Evolutionary conservation across 35 echinoderm and acorn worm species (phyloP), one percentile per base, ranked within the genome.

Genomic region (Heliocidaris tuberculata): DNA sequence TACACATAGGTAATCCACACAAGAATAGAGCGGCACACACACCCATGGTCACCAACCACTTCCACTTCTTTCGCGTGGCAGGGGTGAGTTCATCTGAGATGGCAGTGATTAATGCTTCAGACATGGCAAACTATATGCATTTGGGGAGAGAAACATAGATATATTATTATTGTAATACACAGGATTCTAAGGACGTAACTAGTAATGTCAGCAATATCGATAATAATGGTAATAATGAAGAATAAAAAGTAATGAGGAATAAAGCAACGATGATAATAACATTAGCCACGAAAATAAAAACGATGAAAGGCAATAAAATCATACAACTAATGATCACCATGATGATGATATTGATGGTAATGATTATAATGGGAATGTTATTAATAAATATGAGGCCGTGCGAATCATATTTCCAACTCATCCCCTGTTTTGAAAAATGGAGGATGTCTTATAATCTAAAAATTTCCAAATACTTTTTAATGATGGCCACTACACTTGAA

Each of bases 51-150:
- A 97, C 52, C 30, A 96, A 17, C 59, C 94, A 95, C 88, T 99
- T 99, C 32, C 60, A 96, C 9, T 95, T 96, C 86, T 97, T 97
- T 29, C 56, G 48, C 13, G 30, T 8, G n/a, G 88, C 65, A 47
- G 86, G 88, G 11, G 95, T 95, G 6, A 97, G 61, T 71, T 95
- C 96, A 92, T 99, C 98, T 16, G 95, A 30, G 29, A 97, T 96
- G 47, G 95, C 98, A 31, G 96, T 96, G 31, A 97, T 97, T 2
- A 97, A 94, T 19, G 98, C 96, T 71, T 99, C 96, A 88, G 96
- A 96, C 96, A 97, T 97, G 31, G 98, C 98, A 90, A 99, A 99
- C 98, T 99, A 49, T 59, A 93, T 56, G 1, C 12, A 52, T 52
- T 10, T 13, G 15, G 52, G 52, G 52, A 15, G 52, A 56, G 10